Percentiles rank a stretch among this genome's conserved stretches.
Conservation (phyloP, 2,888 invertebrate genomes). For the Apamea monoglypha region DNA sequence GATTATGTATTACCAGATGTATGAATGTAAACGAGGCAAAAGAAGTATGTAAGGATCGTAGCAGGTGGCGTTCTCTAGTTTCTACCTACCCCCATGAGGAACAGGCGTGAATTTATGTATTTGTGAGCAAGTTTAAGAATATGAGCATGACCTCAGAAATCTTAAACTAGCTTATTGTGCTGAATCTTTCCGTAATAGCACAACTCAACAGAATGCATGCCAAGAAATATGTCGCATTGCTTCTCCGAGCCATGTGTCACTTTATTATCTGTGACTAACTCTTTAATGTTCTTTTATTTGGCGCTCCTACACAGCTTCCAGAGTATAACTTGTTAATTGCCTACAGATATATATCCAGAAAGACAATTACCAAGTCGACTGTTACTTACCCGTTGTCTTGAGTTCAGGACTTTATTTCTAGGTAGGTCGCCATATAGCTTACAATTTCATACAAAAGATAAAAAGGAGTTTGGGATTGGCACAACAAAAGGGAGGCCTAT, state of each 20-base stretch:
- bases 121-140: background rate
- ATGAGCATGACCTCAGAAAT: conserved; percentile 16
- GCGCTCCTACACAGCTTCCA: conserved; percentile 24
- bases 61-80: background rate
- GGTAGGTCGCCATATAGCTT: background rate
- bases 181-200: conserved; percentile 21
- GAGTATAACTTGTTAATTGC: conserved; percentile 33
- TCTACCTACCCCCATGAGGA: background rate
- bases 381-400: background rate
- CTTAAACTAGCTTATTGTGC: conserved; percentile 17
- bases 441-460: background rate
- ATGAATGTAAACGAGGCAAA: background rate
- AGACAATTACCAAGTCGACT: conserved; percentile 1
- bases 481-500: background rate
- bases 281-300: conserved; percentile 47
- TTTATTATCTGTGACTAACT: conserved; percentile 45
- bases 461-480: background rate
- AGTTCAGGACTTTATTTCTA: background rate
- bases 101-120: background rate
- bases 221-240: conserved; percentile 51
- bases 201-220: conserved; percentile 51
- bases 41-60: background rate
- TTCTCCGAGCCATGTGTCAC: conserved; percentile 25
- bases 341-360: conserved; percentile 18
- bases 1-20: too few relatives aligned